phyloP scores from a whole-genome alignment of 2,113 vertebrate genomes.

The Ornithorhynchus anatinus region DNA sequence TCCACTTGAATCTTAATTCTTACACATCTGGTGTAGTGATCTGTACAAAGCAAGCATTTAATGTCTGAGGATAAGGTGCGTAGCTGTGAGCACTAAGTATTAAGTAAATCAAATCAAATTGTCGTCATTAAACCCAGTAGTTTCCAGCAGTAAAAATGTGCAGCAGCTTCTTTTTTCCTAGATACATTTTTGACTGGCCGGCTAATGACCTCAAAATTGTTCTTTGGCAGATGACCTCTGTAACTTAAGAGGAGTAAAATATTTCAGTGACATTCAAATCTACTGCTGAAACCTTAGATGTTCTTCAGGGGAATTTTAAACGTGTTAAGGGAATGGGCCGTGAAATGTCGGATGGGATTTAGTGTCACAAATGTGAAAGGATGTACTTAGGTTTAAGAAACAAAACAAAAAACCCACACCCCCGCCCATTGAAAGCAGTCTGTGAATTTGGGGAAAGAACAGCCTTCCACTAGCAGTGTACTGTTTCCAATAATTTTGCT shows the following conservation, averaged over 20 bases:
- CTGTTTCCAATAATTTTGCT: neutral
- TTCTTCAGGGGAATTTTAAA: slow-evolving; percentile 16
- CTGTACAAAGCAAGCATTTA: too few relatives aligned
- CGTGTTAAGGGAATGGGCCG: slow-evolving; percentile 19
- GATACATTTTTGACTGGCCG: neutral
- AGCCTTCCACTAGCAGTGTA: neutral
- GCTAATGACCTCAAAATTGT: neutral
- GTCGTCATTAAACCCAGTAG: too few relatives aligned
- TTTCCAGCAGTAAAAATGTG: too few relatives aligned
- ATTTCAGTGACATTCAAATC: slow-evolving; percentile 3
- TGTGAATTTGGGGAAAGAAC: neutral
- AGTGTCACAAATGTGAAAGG: slow-evolving; percentile 30
- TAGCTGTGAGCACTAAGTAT: too few relatives aligned
- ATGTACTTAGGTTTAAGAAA: too few relatives aligned
- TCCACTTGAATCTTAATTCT: too few relatives aligned
- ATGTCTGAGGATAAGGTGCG: too few relatives aligned
- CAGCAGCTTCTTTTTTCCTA: neutral
- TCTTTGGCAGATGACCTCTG: slow-evolving; percentile 9
- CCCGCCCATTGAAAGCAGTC: neutral
- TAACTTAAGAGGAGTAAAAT: neutral
- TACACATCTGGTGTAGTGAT: too few relatives aligned
- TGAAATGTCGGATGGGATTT: slow-evolving; percentile 8
- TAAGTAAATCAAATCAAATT: too few relatives aligned
- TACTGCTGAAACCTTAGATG: slow-evolving; percentile 11
- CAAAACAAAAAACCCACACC: neutral